phyloP scores from a whole-genome alignment of 2,888 invertebrate species.

The Drosophila acutilabella region DNA sequence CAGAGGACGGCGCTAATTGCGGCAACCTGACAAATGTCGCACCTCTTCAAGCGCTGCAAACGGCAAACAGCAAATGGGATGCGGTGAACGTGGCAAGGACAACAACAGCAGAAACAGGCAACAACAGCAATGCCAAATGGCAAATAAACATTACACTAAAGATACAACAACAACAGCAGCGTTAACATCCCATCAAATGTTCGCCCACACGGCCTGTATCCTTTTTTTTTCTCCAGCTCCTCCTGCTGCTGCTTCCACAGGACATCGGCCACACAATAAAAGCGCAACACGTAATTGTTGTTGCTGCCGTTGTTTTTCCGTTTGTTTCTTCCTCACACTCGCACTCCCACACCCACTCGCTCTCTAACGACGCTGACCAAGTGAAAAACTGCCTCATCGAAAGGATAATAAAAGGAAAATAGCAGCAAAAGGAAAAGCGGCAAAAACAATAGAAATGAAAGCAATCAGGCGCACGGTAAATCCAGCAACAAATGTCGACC shows the following conservation, averaged over 20 bases:
- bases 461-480: slow-evolving; percentile 24
- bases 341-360: background rate
- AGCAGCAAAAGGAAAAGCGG: background rate
- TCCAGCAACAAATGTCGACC: background rate
- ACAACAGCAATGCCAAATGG: slow-evolving; percentile 41
- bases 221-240: slow-evolving; percentile 10
- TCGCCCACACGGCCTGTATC: slow-evolving; percentile 40
- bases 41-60: slow-evolving; percentile 59
- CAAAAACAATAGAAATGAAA: slow-evolving; percentile 23
- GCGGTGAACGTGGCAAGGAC: slow-evolving; percentile 46
- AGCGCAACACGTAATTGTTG: slow-evolving; percentile 75
- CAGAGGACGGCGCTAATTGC: slow-evolving; percentile 62
- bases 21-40: slow-evolving; percentile 79
- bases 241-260: slow-evolving; percentile 5
- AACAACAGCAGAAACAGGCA: slow-evolving; percentile 16
- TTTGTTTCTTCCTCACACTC: background rate
- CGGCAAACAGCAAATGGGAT: slow-evolving; percentile 55
- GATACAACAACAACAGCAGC: slow-evolving; percentile 17
- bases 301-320: slow-evolving; percentile 8
- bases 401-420: slow-evolving; percentile 19
- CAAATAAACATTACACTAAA: slow-evolving; percentile 61
- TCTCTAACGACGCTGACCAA: slow-evolving; percentile 17
- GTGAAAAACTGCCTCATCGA: slow-evolving; percentile 15
- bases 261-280: slow-evolving; percentile 50
- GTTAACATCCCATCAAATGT: slow-evolving; percentile 49